phyloP scores from a whole-genome alignment of 1,140 invertebrate genomes.

The Diabrotica undecimpunctata region DNA sequence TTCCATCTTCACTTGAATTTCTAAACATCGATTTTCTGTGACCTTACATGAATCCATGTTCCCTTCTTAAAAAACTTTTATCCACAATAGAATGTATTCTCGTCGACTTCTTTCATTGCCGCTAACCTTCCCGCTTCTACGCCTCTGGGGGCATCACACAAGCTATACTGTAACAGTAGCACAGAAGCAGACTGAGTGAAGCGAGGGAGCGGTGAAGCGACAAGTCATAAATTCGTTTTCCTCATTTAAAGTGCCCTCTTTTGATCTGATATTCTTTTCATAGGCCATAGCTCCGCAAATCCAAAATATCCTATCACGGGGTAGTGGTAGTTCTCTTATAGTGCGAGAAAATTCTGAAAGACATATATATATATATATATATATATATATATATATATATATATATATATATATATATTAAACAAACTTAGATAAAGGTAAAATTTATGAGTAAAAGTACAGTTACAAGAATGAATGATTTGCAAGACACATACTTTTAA shows the following conservation, averaged over 20 bases:
- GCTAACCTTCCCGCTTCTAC: too few relatives aligned
- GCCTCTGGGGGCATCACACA: not conserved
- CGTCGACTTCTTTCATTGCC: too few relatives aligned
- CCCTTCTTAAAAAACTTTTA: too few relatives aligned
- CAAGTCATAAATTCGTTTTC: slow-evolving; percentile 15
- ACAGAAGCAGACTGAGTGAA: not conserved
- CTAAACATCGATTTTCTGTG: too few relatives aligned
- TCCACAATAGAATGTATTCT: too few relatives aligned
- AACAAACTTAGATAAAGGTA: not conserved
- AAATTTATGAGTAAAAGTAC: not conserved
- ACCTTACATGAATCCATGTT: too few relatives aligned
- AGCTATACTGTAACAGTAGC: not conserved
- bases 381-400: too few relatives aligned
- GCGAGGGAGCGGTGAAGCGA: slow-evolving; percentile 5
- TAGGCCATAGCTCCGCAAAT: slow-evolving; percentile 3
- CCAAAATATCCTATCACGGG: not conserved
- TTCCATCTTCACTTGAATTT: too few relatives aligned
- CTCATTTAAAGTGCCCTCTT: slow-evolving; percentile 17
- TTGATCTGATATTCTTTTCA: slow-evolving; percentile 15
- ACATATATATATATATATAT: too few relatives aligned
- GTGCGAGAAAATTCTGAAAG: not conserved
- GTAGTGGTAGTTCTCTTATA: not conserved
- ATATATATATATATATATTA: not conserved
- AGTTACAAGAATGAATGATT: too few relatives aligned
- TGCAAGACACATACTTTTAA: too few relatives aligned